Percentiles rank a stretch among this genome's conserved stretches.
These are phyloP conservation scores for Ciconia maguari DNA, from an alignment of 2,113 vertebrate genomes.

Conservation along the genomic window DNA sequence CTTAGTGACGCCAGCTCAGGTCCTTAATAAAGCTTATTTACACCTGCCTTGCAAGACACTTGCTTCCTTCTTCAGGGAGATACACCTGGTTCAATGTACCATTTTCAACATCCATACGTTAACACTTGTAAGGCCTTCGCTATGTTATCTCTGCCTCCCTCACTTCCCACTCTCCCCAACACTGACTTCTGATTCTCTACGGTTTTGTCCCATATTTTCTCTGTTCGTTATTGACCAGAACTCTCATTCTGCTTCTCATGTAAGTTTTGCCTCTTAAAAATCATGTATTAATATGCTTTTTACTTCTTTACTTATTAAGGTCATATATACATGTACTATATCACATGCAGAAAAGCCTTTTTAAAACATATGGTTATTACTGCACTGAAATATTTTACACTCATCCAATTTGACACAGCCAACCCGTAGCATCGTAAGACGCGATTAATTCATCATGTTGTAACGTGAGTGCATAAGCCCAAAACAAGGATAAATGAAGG, in stretches of 20 bases:
- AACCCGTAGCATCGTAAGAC: background rate
- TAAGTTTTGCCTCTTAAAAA: background rate
- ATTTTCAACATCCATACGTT: background rate
- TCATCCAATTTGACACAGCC: background rate
- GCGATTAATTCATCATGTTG: background rate
- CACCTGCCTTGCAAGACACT: background rate
- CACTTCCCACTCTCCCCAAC: background rate
- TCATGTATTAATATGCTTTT: background rate
- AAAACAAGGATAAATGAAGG: constrained; percentile 25
- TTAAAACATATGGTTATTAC: background rate
- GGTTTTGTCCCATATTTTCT: background rate
- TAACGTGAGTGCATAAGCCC: background rate
- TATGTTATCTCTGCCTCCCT: background rate
- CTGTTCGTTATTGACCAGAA: background rate
- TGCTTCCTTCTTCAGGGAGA: background rate
- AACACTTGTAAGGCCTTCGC: background rate
- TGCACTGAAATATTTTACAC: background rate
- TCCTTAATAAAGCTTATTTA: background rate
- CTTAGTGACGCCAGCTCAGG: background rate
- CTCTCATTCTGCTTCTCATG: background rate
- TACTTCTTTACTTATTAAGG: background rate
- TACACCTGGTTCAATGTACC: background rate
- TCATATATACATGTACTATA: background rate
- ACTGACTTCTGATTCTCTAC: background rate
- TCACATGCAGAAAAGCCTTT: background rate